A percentile compares a stretch with the other conserved stretches of the same genome.
Conservation (phyloP, 2,797 vertebrate genomes). For the Tamandua tetradactyla region DNA sequence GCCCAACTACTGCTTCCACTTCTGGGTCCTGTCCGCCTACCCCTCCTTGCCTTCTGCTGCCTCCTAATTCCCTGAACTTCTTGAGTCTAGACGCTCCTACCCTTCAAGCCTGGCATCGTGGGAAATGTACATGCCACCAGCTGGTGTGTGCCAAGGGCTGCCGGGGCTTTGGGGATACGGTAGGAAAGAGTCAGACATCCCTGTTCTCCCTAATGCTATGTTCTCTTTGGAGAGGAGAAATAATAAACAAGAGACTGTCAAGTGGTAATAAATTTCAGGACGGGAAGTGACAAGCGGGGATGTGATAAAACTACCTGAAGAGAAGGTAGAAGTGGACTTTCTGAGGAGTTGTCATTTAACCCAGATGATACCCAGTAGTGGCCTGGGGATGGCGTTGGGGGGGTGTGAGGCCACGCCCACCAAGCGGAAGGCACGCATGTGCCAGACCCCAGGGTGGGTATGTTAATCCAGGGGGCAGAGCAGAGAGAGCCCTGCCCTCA, state of each 20-base stretch:
- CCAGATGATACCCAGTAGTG: not conserved
- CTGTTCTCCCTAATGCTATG: not conserved
- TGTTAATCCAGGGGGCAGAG: not conserved
- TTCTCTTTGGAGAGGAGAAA: not conserved
- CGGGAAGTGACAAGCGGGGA: not conserved
- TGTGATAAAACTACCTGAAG: not conserved
- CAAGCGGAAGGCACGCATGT: not conserved
- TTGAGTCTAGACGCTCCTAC: not conserved
- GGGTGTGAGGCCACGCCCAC: not conserved
- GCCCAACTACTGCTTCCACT: too few species aligned
- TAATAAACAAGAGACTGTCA: not conserved
- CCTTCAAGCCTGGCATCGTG: not conserved
- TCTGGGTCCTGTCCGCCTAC: not conserved
- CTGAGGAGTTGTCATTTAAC: not conserved
- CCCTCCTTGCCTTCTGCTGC: not conserved
- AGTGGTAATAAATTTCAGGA: not conserved
- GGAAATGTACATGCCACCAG: not conserved
- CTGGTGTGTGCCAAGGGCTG: fast-evolving
- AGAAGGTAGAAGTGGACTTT: not conserved
- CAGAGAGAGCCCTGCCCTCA: not conserved
- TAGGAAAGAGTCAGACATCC: not conserved
- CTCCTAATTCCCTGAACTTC: not conserved
- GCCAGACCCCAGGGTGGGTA: not conserved
- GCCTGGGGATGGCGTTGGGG: not conserved
- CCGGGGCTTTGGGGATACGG: not conserved